These are phyloP conservation scores for Tapirus terrestris DNA, from an alignment of 2,113 vertebrate genomes.

Conservation along the genomic window DNA sequence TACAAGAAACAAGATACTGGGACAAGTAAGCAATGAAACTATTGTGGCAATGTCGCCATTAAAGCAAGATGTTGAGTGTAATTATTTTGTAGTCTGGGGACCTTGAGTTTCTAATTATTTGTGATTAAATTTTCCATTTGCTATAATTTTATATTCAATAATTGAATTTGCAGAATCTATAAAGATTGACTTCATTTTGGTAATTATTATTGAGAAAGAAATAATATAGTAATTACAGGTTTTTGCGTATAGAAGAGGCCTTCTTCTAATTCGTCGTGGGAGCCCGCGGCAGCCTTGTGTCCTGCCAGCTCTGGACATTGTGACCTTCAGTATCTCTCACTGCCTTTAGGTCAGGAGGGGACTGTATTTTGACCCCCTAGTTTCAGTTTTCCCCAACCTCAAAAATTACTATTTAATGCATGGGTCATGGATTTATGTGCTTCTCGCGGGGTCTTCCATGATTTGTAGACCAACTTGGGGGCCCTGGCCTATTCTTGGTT, in stretches of 20 bases:
- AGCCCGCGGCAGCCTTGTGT: not conserved
- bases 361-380: not conserved
- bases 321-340: not conserved
- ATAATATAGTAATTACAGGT: not conserved
- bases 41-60: accelerated
- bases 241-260: not conserved
- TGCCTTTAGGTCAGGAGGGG: not conserved
- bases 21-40: not conserved
- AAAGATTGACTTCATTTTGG: not conserved
- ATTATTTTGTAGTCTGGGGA: not conserved
- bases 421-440: too few relatives aligned
- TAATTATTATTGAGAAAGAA: not conserved
- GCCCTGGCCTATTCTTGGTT: not conserved
- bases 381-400: not conserved
- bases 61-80: not conserved
- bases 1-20: not conserved
- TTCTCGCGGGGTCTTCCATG: not conserved
- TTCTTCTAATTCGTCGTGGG: not conserved
- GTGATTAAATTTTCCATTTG: not conserved
- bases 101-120: not conserved
- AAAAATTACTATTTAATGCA: not conserved
- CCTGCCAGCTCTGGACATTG: not conserved
- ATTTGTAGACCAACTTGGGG: too few relatives aligned
- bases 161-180: not conserved
- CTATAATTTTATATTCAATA: not conserved